Base-by-base conservation (phyloP, 1,140 invertebrate species). In the Octopus bimaculoides region DNA sequence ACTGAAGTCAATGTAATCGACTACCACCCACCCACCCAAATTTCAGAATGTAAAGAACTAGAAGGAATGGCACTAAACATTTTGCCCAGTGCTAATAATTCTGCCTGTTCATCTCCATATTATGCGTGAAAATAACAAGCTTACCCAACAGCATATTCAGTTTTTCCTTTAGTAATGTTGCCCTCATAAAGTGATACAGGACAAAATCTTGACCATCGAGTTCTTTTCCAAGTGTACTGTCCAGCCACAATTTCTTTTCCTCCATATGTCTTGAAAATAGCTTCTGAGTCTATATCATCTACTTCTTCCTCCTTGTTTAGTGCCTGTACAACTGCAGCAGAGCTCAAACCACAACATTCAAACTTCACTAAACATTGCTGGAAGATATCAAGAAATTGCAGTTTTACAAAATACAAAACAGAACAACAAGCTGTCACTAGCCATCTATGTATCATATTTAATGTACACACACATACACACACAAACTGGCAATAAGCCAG, bases 161-260 rank as follows among this genome's bases (percentile, higher is more conserved):
- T 85, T 84, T 89, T 89, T 61, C 90, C 90, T 17, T 81, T 84
- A 52, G 86, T 73, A 10, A 89, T 84, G 77, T 87, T 88, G 55
- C 90, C 90, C 76, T 90, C 89, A 82, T 85, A 84, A 6, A 91
- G 81, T 61, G 89, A 86, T 5, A 91, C 90, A 54, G 90, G 90
- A 84, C 89, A 90, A 78, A 86, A 84, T 17, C 86, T 83, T 55
- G 86, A 75, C 86, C 88, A 91, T 56, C 84, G 82, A 80, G 87
- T 89, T 52, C 89, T 80, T n/a, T 87, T 79, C 90, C 90, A 91
- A 52, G 88, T 80, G 80, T 86, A 90, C n/a, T 88, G 81, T 12
- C 88, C 85, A 12, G 86, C 85, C 71, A 89, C 85, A 86, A 88
- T 88, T 77, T 86, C 82, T 80, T 88, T 90, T 41, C 86, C 81